A percentile compares a stretch with the other conserved stretches of the same genome.
Evolutionary conservation across 2,113 vertebrate genomes (phyloP).

Genomic region (Bos javanicus): DNA sequence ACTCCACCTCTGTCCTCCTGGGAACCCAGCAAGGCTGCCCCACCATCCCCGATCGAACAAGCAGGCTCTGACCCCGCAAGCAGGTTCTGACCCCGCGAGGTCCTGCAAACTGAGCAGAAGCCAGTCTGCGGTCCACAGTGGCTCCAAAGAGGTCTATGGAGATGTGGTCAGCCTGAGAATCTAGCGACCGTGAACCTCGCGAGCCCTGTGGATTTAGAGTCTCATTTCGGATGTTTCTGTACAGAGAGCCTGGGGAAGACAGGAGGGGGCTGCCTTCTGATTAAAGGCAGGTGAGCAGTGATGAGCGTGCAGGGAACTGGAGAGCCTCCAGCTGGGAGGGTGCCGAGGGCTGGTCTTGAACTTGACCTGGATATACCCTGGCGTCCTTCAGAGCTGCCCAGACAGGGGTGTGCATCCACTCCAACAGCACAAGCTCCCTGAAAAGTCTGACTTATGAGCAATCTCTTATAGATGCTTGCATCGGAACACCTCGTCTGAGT

Average conservation of each 20-base stretch:
- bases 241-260: no score
- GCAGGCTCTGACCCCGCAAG: rapidly evolving
- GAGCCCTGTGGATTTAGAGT: background rate
- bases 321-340: constrained; percentile 35
- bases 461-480: constrained; percentile 70
- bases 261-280: background rate
- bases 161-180: background rate
- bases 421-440: constrained; percentile 61
- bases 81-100: background rate
- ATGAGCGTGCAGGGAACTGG: constrained; percentile 39
- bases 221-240: background rate
- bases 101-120: background rate
- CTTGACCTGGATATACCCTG: background rate
- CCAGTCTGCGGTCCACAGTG: background rate
- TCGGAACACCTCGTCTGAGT: constrained; percentile 67
- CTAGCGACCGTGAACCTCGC: background rate
- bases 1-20: no score
- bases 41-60: rapidly evolving
- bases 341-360: constrained; percentile 48
- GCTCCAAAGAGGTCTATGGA: background rate
- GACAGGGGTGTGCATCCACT: constrained; percentile 53
- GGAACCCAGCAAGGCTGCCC: rapidly evolving
- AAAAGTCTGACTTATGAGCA: constrained; percentile 70
- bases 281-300: constrained; percentile 43
- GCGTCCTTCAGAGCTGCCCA: constrained; percentile 28